Percentiles rank a stretch among this genome's conserved stretches.
These are phyloP conservation scores for Megaustenia siamemsis DNA, from an alignment of 2,888 invertebrate species.

Conservation along the genomic window DNA sequence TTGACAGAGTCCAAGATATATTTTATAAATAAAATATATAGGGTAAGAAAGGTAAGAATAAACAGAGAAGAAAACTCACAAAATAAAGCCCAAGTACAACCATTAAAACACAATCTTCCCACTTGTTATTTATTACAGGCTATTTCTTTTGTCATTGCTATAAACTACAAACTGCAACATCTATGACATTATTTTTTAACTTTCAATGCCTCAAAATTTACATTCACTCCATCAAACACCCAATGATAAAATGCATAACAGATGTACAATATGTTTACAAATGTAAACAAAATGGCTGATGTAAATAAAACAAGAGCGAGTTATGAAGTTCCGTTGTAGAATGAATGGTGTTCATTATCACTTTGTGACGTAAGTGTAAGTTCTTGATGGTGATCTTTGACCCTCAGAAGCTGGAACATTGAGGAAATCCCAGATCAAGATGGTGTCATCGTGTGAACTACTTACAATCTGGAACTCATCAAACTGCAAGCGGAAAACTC, in stretches of 20 bases:
- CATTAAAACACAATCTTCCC: too few species aligned
- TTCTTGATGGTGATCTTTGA: conserved; percentile 75
- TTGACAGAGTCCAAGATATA: too few species aligned
- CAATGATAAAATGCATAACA: not conserved
- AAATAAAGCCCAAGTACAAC: too few species aligned
- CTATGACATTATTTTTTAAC: not conserved
- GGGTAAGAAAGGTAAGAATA: too few species aligned
- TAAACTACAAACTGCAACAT: not conserved
- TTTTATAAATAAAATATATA: too few species aligned
- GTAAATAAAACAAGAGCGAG: not conserved
- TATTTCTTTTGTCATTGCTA: not conserved
- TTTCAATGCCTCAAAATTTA: not conserved
- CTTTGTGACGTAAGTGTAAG: conserved; percentile 78
- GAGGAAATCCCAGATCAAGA: conserved; percentile 99
- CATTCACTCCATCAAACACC: not conserved
- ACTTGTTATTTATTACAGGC: not conserved
- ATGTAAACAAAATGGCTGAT: not conserved
- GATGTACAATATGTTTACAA: too few species aligned
- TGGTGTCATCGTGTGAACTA: conserved; percentile 99
- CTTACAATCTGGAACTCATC: conserved; percentile 99
- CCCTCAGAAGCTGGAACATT: conserved; percentile 82
- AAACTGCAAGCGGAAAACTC: conserved; percentile 99
- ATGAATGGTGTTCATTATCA: not conserved
- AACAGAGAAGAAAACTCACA: too few species aligned
- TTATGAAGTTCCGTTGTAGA: not conserved